phyloP scores from a whole-genome alignment of 1,140 invertebrate genomes.

The Berghia stephanieae region DNA sequence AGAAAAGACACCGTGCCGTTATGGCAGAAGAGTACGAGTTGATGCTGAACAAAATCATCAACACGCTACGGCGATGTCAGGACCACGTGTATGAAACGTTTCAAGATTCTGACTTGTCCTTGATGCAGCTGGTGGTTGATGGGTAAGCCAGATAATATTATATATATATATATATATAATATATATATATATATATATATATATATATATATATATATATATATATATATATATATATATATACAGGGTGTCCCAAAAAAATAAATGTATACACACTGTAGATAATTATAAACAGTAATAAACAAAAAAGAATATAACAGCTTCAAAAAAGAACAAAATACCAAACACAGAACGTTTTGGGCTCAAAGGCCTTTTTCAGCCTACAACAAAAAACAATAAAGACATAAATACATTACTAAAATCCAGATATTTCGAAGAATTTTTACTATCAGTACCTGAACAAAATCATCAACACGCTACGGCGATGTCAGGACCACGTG shows the following conservation, averaged over 20 bases:
- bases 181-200: slow-evolving; percentile 2
- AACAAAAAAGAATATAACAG: too few relatives aligned
- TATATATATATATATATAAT: slow-evolving; percentile 4
- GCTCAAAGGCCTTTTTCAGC: too few relatives aligned
- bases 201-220: background rate
- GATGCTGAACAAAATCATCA: slow-evolving; percentile 55
- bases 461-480: slow-evolving; percentile 54
- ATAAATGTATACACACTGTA: background rate
- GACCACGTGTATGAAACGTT: slow-evolving; percentile 38
- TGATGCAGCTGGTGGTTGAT: slow-evolving; percentile 55
- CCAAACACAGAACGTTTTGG: too few relatives aligned
- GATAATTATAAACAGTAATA: too few relatives aligned
- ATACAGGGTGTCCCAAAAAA: too few relatives aligned
- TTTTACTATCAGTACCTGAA: too few relatives aligned
- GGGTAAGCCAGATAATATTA: too few relatives aligned
- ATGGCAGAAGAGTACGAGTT: slow-evolving; percentile 61
- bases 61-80: slow-evolving; percentile 51
- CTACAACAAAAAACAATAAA: too few relatives aligned
- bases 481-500: slow-evolving; percentile 49
- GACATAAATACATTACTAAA: too few relatives aligned
- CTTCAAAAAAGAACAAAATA: too few relatives aligned
- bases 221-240: background rate
- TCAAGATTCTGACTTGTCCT: slow-evolving; percentile 46
- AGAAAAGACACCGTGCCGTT: slow-evolving; percentile 40
- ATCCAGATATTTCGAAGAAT: too few relatives aligned